These are phyloP conservation scores for Ganaspis brasiliensis DNA, from an alignment of 2,888 invertebrate species.

Conservation along the genomic window DNA sequence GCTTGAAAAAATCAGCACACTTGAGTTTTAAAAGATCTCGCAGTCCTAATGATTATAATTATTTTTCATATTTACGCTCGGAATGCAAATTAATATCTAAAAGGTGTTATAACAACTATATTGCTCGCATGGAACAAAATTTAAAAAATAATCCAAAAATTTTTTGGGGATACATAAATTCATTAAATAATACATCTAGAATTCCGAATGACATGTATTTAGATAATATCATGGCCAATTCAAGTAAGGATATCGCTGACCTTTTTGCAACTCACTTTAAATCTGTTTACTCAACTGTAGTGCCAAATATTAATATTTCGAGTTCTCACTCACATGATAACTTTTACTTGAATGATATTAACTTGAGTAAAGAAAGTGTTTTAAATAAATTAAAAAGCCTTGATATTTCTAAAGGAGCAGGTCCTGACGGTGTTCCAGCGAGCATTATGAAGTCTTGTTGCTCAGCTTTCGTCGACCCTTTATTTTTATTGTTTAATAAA, in stretches of 20 bases:
- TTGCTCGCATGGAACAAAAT: not conserved
- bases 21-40: not conserved
- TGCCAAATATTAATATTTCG: not conserved
- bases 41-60: not conserved
- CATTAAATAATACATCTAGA: not conserved
- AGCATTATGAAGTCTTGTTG: too few relatives aligned
- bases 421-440: too few relatives aligned
- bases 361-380: too few relatives aligned
- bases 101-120: not conserved
- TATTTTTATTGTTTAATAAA: not conserved
- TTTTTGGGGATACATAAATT: not conserved
- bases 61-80: slow-evolving; percentile 1
- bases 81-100: not conserved
- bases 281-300: not conserved
- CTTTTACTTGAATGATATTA: too few relatives aligned
- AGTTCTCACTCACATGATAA: too few relatives aligned
- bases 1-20: slow-evolving; percentile 3
- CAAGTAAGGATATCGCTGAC: not conserved
- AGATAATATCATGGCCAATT: not conserved
- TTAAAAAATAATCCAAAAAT: not conserved
- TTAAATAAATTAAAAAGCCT: not conserved
- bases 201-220: not conserved
- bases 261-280: slow-evolving; percentile 15
- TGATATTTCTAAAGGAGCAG: not conserved
- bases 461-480: not conserved